Conservation (phyloP, 2,797 vertebrate species). For the Petrocephalus sullivani region DNA sequence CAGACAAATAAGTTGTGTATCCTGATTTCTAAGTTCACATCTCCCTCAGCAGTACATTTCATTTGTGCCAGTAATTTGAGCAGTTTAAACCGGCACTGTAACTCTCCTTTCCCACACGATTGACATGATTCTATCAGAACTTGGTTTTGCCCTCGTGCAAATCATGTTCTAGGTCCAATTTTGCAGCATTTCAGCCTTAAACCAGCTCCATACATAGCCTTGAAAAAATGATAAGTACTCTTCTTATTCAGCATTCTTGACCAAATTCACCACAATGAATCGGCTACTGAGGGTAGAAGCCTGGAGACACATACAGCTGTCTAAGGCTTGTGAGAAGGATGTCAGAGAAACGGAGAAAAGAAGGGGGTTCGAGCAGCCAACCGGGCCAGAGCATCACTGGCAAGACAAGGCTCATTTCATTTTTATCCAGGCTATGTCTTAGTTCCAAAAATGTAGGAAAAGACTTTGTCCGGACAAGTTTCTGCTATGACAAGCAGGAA, state of each 20-base stretch:
- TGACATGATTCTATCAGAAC: background rate
- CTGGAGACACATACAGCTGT: background rate
- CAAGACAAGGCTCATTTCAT: background rate
- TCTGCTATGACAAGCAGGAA: background rate
- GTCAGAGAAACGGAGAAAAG: background rate
- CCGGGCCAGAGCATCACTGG: background rate
- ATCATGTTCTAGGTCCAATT: background rate
- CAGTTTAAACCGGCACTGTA: background rate
- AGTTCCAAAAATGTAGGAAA: background rate
- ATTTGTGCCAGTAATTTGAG: background rate
- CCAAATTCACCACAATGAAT: background rate
- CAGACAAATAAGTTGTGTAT: background rate
- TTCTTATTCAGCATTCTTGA: background rate
- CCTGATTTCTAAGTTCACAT: background rate
- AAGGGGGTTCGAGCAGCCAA: background rate
- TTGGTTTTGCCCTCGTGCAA: background rate
- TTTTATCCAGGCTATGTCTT: background rate
- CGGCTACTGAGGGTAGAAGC: background rate
- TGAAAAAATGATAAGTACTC: background rate
- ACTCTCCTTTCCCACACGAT: background rate
- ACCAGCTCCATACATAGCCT: background rate
- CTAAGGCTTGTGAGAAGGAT: background rate
- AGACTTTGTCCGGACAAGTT: background rate
- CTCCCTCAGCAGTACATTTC: background rate
- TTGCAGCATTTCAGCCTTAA: background rate